Base-by-base conservation (phyloP, 2,888 invertebrate genomes). In the Lymantria monacha region DNA sequence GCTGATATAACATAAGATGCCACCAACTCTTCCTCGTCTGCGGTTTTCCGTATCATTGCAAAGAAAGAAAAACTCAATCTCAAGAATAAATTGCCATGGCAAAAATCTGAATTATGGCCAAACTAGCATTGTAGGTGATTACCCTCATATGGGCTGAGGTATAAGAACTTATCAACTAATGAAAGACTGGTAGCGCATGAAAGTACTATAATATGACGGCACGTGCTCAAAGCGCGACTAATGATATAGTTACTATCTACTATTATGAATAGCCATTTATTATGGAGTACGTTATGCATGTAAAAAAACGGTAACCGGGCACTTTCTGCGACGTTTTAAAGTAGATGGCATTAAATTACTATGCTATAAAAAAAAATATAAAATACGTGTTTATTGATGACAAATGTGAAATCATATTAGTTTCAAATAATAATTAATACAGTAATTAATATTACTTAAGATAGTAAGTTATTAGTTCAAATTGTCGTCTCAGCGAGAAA, bases 181-280 rank as follows among this genome's bases (percentile, higher is more conserved):
- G 22, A 22, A 22, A n/a, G 12, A n/a, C n/a, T 38, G 38, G n/a
- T 38, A 44, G 30, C 42, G 38, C 10, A 3, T 42, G 33, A 11
- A 48, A 36, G 36, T 48, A 42, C 37, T 73, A 73, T n/a, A 74
- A 68, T 70, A 59, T 57, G 57, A 55, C 60, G 66, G 76, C 81
- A 75, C 79, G 82, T 79, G 81, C 76, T 72, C 51, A 54, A 66
- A 57, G 61, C 62, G 55, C 64, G 54, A 66, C 72, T 81, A 81
- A 82, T 83, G 72, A 81, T 70, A 82, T 63, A 75, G 70, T 61
- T 66, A 63, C 61, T 61, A 53, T 55, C 56, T 44, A 33, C 59
- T 66, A 69, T 72, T 75, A 67, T 60, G 69, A 65, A 68, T 61
- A 70, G 63, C 71, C 72, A 64, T 70, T 76, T 64, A 80, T 78